Percentiles rank a stretch among this genome's conserved stretches.
Conservation (phyloP, 2,797 vertebrate genomes). For the Acipenser ruthenus region DNA sequence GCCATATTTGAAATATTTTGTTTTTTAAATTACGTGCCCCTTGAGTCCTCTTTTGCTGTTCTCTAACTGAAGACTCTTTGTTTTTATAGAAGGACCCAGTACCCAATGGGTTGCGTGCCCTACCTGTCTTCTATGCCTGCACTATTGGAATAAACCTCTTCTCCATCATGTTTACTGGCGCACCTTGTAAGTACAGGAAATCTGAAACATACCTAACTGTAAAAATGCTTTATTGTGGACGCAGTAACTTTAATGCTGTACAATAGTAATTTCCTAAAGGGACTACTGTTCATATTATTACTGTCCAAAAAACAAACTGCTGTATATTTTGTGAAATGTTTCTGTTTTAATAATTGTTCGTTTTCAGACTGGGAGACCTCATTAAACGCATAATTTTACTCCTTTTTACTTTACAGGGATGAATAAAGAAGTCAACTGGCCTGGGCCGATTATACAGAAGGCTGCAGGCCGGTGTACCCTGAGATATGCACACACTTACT, state of each 20-base stretch:
- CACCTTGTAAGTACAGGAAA: slow-evolving; percentile 73
- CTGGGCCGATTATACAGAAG: slow-evolving; percentile 78
- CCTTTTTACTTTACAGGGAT: slow-evolving; percentile 90
- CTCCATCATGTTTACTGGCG: slow-evolving; percentile 89
- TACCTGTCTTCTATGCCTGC: slow-evolving; percentile 86
- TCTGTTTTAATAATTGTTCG: slow-evolving; percentile 11
- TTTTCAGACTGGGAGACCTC: slow-evolving; percentile 38
- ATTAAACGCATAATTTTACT: slow-evolving; percentile 88
- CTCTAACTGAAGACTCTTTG: slow-evolving; percentile 16
- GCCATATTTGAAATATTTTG: too few relatives aligned
- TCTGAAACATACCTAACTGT: slow-evolving; percentile 12
- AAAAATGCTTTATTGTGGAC: neutral
- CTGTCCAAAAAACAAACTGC: too few relatives aligned
- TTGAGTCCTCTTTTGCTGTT: neutral
- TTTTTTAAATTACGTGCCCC: neutral
- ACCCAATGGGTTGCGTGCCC: slow-evolving; percentile 79
- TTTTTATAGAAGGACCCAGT: slow-evolving; percentile 73
- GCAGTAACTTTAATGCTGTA: too few relatives aligned
- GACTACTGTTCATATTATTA: neutral
- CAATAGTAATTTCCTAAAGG: neutral
- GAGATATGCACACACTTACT: slow-evolving; percentile 38
- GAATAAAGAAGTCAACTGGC: slow-evolving; percentile 90
- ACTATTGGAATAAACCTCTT: slow-evolving; percentile 88
- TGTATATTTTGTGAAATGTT: slow-evolving; percentile 14
- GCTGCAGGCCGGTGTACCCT: slow-evolving; percentile 85